phyloP scores from a whole-genome alignment of 2,888 invertebrate species.

The Erebia epiphron region DNA sequence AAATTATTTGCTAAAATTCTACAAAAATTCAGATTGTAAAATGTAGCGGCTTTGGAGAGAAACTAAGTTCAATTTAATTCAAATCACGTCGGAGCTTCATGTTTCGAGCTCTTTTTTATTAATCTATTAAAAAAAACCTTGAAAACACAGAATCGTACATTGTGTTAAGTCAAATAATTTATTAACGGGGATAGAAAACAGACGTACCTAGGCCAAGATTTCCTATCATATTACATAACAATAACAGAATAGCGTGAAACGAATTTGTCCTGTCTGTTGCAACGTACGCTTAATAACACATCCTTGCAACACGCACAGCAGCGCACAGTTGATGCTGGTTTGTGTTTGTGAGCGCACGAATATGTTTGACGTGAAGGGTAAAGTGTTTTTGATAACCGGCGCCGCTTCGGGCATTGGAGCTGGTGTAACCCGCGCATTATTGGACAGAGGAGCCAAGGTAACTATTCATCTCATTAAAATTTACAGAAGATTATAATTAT shows the following conservation, averaged over 20 bases:
- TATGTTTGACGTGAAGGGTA: slow-evolving; percentile 58
- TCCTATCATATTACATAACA: slow-evolving; percentile 13
- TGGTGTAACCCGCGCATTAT: slow-evolving; percentile 55
- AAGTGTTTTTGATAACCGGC: slow-evolving; percentile 67
- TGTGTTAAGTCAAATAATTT: not conserved
- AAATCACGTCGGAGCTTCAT: too few species aligned
- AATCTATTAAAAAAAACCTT: not conserved
- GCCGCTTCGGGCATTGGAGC: slow-evolving; percentile 69
- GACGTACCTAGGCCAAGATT: slow-evolving; percentile 3
- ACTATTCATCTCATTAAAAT: not conserved
- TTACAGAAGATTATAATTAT: too few species aligned
- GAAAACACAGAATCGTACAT: not conserved
- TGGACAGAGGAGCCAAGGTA: slow-evolving; percentile 65
- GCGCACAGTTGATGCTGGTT: slow-evolving; percentile 14
- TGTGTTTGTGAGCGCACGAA: slow-evolving; percentile 28
- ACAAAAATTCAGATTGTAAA: too few species aligned
- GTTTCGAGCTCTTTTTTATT: too few species aligned
- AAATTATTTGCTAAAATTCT: too few species aligned
- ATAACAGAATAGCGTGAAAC: not conserved
- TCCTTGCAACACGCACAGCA: slow-evolving; percentile 15
- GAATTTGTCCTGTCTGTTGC: slow-evolving; percentile 15
- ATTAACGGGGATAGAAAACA: slow-evolving; percentile 4
- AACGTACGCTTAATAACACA: slow-evolving; percentile 7
- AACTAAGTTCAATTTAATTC: too few species aligned
- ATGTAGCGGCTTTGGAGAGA: too few species aligned